Percentiles rank a stretch among this genome's conserved stretches.
Evolutionary conservation across 2,888 invertebrate species (phyloP).

Genomic region (Masnerella sp.): DNA sequence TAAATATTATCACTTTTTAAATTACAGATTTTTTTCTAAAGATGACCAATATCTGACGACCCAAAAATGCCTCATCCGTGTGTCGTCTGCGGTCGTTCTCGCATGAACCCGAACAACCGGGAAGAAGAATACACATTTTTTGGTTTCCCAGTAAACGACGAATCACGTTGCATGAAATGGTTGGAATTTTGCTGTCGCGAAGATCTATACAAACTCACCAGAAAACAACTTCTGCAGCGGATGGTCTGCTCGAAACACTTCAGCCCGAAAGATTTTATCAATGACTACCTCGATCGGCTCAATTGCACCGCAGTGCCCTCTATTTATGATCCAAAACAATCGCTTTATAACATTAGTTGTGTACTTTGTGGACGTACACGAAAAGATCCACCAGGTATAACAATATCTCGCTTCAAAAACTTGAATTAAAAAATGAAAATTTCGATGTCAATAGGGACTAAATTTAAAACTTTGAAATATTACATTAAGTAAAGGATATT

Average conservation of each 20-base stretch:
- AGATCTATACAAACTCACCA: constrained; percentile 74
- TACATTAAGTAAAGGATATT: too few species aligned
- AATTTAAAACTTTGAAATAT: too few species aligned
- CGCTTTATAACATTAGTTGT: constrained; percentile 74
- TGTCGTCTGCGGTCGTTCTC: constrained; percentile 76
- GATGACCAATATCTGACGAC: constrained; percentile 4
- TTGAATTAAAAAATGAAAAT: too few species aligned
- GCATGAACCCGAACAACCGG: constrained; percentile 76
- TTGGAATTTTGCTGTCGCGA: constrained; percentile 75
- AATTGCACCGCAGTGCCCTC: constrained; percentile 72
- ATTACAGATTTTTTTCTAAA: background rate
- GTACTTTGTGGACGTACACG: constrained; percentile 72
- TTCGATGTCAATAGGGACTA: too few species aligned
- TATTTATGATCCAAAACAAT: constrained; percentile 75
- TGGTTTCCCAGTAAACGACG: constrained; percentile 76
- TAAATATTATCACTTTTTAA: too few species aligned
- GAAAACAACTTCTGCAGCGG: constrained; percentile 74
- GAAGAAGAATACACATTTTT: constrained; percentile 76
- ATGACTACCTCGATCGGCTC: constrained; percentile 73
- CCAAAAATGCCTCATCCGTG: constrained; percentile 76
- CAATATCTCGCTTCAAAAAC: too few species aligned
- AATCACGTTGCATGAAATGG: constrained; percentile 73
- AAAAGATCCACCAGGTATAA: constrained; percentile 71
- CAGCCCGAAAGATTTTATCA: constrained; percentile 70
- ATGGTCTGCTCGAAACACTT: constrained; percentile 77